A percentile compares a stretch with the other conserved stretches of the same genome.
Conservation (phyloP, 2,888 invertebrate genomes). For the Axea sp. region DNA sequence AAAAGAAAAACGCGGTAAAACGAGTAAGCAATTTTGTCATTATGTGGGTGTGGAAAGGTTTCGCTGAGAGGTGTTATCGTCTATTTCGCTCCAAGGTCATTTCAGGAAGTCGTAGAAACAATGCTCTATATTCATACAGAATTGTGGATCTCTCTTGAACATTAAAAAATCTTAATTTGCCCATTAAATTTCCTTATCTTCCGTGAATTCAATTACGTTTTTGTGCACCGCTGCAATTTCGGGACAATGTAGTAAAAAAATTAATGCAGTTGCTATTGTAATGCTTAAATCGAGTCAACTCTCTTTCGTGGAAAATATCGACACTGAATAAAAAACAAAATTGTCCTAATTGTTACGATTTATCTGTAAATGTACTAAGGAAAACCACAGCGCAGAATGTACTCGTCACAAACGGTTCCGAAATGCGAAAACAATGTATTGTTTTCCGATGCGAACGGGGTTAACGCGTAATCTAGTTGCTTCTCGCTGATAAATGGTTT, state of each 20-base stretch:
- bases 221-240: too few relatives aligned
- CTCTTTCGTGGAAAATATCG: constrained; percentile 14
- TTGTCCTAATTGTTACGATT: constrained; percentile 45
- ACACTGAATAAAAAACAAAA: constrained; percentile 36
- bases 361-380: constrained; percentile 47
- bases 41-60: constrained; percentile 34
- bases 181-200: too few relatives aligned
- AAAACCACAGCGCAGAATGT: constrained; percentile 20
- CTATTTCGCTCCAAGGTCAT: constrained; percentile 24
- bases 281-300: constrained; percentile 38
- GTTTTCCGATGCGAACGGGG: constrained; percentile 48
- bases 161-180: too few relatives aligned
- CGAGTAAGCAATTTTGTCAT: constrained; percentile 33
- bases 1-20: background rate
- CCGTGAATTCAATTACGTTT: constrained; percentile 31
- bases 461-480: constrained; percentile 43
- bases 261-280: constrained; percentile 4
- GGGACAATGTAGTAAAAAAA: constrained; percentile 25
- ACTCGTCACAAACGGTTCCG: constrained; percentile 25
- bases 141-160: background rate
- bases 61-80: constrained; percentile 7
- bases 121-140: constrained; percentile 3
- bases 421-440: constrained; percentile 37
- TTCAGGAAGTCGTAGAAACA: background rate
- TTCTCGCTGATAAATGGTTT: constrained; percentile 40